Conservation (phyloP, 2,113 vertebrate genomes). For the Naja naja region DNA sequence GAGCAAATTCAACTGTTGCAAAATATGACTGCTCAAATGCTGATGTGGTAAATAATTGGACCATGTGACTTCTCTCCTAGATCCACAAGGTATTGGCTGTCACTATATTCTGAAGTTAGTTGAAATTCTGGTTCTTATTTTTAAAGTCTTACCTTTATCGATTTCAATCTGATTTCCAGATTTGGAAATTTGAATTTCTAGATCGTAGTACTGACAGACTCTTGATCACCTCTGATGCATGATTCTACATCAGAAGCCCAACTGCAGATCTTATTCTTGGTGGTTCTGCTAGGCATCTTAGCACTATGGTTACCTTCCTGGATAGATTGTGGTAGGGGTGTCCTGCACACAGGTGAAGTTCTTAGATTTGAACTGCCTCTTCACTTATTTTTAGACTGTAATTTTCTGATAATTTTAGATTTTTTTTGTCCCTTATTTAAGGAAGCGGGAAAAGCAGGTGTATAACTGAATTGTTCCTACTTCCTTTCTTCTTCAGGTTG, state of each 20-base stretch:
- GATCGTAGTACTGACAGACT: background rate
- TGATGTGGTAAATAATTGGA: background rate
- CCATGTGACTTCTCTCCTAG: background rate
- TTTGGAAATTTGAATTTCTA: background rate
- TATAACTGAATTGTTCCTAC: background rate
- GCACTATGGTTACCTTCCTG: background rate
- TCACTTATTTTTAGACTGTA: background rate
- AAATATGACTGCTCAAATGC: background rate
- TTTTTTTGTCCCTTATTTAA: background rate
- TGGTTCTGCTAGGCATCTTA: background rate
- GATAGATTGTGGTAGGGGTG: background rate
- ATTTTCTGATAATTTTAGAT: background rate
- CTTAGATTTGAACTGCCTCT: background rate
- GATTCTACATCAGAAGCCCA: background rate
- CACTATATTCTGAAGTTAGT: background rate
- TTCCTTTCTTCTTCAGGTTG: constrained; percentile 68
- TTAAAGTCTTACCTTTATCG: background rate
- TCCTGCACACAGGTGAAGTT: background rate
- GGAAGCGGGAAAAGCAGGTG: background rate
- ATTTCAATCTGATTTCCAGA: background rate
- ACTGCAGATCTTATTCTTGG: background rate
- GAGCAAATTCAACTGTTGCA: background rate
- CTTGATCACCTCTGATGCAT: background rate
- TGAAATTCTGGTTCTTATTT: background rate
- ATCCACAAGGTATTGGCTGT: background rate